A percentile compares a stretch with the other conserved stretches of the same genome.
Evolutionary conservation across 1,140 invertebrate genomes (phyloP).

Genomic region (Chironomus striatipennis): DNA sequence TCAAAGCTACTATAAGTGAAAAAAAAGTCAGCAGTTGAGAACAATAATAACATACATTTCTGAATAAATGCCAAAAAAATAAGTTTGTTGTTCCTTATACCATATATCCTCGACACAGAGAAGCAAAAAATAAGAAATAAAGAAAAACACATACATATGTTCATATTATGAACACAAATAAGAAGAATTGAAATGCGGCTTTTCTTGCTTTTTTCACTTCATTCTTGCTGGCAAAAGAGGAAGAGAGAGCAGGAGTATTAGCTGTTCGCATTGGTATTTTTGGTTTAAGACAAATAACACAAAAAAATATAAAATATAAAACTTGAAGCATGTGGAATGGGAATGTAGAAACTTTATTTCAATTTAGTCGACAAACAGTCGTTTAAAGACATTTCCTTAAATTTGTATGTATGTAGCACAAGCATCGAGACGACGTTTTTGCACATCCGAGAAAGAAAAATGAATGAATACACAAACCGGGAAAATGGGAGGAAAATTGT

Average conservation of each 20-base stretch:
- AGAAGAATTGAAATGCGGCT: background rate
- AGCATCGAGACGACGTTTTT: too few species aligned
- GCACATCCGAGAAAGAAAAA: too few species aligned
- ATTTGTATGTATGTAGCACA: too few species aligned
- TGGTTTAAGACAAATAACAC: background rate
- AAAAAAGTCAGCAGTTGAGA: too few species aligned
- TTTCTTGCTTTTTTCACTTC: background rate
- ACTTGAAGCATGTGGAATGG: background rate
- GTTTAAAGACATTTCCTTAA: background rate
- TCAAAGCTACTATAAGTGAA: too few species aligned
- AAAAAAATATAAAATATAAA: background rate
- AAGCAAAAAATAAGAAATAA: too few species aligned
- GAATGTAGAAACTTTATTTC: background rate
- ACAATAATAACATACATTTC: too few species aligned
- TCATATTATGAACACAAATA: background rate
- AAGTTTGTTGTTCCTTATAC: too few species aligned
- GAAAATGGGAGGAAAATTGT: background rate
- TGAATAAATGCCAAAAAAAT: too few species aligned
- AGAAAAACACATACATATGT: background rate
- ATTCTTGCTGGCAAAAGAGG: background rate
- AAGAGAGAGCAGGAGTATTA: background rate
- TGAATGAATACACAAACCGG: background rate
- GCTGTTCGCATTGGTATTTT: constrained; percentile 5
- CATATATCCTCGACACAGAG: too few species aligned
- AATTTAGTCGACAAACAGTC: background rate